Conservation (phyloP, 1,140 invertebrate genomes). For the Drosophila equinoxialis region DNA sequence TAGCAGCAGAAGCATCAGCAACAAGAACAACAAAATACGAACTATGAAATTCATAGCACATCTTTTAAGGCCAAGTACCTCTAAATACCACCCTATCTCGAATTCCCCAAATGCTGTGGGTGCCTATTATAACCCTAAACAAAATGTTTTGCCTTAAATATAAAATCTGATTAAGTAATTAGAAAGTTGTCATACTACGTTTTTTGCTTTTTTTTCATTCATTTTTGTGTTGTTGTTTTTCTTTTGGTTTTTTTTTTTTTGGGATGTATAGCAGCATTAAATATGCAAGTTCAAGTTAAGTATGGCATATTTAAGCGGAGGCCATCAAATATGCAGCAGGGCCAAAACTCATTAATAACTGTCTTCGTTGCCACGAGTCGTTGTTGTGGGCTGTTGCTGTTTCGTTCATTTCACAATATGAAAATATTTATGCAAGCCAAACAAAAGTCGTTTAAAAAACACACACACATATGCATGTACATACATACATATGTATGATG, state of each 20-base stretch:
- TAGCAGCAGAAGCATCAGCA: neutral
- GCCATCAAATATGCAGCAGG: constrained; percentile 68
- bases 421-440: constrained; percentile 59
- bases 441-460: constrained; percentile 48
- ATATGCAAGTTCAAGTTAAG: constrained; percentile 72
- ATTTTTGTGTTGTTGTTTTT: neutral
- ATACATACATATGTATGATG: neutral
- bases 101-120: neutral
- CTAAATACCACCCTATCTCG: neutral
- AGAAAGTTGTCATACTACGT: constrained; percentile 51
- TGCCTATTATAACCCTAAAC: constrained; percentile 26
- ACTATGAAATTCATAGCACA: constrained; percentile 7
- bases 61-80: neutral
- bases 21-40: neutral
- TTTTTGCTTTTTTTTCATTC: neutral
- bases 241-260: neutral
- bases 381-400: constrained; percentile 14
- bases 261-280: constrained; percentile 38
- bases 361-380: constrained; percentile 34
- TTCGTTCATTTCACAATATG: constrained; percentile 25
- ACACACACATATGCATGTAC: constrained; percentile 12
- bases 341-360: constrained; percentile 75
- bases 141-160: constrained; percentile 21
- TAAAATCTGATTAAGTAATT: constrained; percentile 75
- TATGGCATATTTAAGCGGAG: constrained; percentile 65